Conservation (phyloP, 2,888 invertebrate genomes). For the Sarcophaga caerulescens region DNA sequence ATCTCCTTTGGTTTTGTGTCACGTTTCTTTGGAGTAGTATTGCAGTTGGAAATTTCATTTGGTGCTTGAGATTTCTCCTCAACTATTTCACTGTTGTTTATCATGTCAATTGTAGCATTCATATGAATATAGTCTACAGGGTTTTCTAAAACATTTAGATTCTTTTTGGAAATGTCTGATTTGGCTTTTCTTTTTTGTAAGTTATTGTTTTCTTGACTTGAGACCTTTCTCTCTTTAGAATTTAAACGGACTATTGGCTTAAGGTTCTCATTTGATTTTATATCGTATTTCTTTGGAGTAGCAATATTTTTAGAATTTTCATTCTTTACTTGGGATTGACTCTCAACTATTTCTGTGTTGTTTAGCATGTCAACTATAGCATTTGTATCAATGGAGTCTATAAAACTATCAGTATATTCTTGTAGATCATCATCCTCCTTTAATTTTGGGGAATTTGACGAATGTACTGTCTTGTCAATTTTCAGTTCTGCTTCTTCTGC, state of each 20-base stretch:
- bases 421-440: background rate
- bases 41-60: no score
- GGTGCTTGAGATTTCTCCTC: no score
- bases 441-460: background rate
- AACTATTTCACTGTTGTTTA: background rate
- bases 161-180: background rate
- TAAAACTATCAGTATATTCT: background rate
- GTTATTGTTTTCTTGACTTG: background rate
- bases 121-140: background rate
- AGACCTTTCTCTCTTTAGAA: background rate
- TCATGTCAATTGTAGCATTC: background rate
- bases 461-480: no score
- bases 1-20: background rate
- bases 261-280: background rate
- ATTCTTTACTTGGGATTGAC: background rate
- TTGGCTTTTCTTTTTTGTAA: background rate
- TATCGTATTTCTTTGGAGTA: background rate
- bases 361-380: background rate
- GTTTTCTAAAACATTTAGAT: background rate
- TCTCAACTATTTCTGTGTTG: background rate
- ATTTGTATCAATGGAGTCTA: constrained; percentile 18
- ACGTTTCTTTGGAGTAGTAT: background rate
- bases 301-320: background rate
- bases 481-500: background rate
- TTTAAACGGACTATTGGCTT: background rate